Percentiles rank a stretch among this genome's conserved stretches.
Evolutionary conservation across 2,888 invertebrate genomes (phyloP).

Genomic region (Limenitis camilla): DNA sequence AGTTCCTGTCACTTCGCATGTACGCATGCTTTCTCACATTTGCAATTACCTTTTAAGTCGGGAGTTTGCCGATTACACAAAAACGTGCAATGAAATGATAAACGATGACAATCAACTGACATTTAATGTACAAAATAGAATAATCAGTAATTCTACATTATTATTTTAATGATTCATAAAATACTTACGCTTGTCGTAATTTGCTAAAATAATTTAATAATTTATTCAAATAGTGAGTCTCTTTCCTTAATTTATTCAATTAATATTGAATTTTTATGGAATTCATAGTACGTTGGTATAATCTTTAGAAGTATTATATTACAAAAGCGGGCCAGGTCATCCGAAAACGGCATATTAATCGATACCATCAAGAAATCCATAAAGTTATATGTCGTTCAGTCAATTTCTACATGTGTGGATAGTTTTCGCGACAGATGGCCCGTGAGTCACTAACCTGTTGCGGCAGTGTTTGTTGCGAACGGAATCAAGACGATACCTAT

Average conservation of each 20-base stretch:
- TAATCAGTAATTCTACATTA: slow-evolving; percentile 24
- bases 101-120: slow-evolving; percentile 41
- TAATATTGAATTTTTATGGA: slow-evolving; percentile 21
- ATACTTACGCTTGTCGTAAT: slow-evolving; percentile 15
- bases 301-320: slow-evolving; percentile 42
- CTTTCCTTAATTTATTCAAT: slow-evolving; percentile 31
- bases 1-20: slow-evolving; percentile 56
- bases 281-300: slow-evolving; percentile 5
- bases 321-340: slow-evolving; percentile 41
- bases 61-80: slow-evolving; percentile 53
- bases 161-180: slow-evolving; percentile 20
- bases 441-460: slow-evolving; percentile 67
- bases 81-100: slow-evolving; percentile 45
- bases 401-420: slow-evolving; percentile 60
- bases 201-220: slow-evolving; percentile 19
- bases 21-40: slow-evolving; percentile 60
- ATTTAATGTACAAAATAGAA: slow-evolving; percentile 14
- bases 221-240: slow-evolving; percentile 26
- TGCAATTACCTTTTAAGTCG: slow-evolving; percentile 63
- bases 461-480: slow-evolving; percentile 48
- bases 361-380: slow-evolving; percentile 42
- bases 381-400: slow-evolving; percentile 45
- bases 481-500: slow-evolving; percentile 54
- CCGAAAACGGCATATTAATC: slow-evolving; percentile 51
- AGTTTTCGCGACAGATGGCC: slow-evolving; percentile 70